Percentiles rank a stretch among this genome's conserved stretches.
These are phyloP conservation scores for Psophia crepitans DNA, from an alignment of 2,113 vertebrate species.

Conservation along the genomic window DNA sequence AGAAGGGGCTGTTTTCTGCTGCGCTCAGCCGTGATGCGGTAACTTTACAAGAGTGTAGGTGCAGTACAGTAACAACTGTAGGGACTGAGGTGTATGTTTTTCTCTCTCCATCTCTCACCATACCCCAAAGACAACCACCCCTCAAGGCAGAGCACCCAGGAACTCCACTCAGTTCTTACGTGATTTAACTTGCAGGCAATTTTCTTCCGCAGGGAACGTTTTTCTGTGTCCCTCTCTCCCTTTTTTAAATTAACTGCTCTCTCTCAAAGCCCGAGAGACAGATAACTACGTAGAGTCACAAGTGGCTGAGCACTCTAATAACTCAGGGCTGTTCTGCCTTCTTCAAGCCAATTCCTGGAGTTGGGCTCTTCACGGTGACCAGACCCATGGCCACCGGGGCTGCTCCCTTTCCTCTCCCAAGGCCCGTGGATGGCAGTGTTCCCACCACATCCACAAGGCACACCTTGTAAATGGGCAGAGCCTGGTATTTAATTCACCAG, in stretches of 20 bases:
- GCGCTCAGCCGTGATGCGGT: background rate
- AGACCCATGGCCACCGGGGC: background rate
- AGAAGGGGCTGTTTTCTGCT: background rate
- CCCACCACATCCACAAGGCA: background rate
- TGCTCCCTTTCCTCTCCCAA: background rate
- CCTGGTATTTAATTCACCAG: background rate
- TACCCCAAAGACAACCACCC: background rate
- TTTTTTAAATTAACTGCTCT: background rate
- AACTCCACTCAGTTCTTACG: background rate
- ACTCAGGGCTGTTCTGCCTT: background rate
- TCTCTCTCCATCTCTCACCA: background rate
- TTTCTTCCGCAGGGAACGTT: background rate
- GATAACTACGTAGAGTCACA: rapidly evolving
- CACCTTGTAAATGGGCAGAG: background rate
- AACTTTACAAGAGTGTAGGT: background rate
- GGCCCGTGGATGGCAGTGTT: background rate
- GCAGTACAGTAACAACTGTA: rapidly evolving
- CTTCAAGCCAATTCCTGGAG: background rate
- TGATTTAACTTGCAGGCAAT: background rate
- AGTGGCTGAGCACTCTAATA: background rate
- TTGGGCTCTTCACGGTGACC: background rate
- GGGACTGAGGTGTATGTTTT: rapidly evolving
- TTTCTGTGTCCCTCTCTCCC: background rate
- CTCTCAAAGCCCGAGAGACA: background rate
- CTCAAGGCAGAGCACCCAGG: background rate